Base-by-base conservation (phyloP, 2,113 vertebrate genomes). In the Myrmecobius fasciatus region DNA sequence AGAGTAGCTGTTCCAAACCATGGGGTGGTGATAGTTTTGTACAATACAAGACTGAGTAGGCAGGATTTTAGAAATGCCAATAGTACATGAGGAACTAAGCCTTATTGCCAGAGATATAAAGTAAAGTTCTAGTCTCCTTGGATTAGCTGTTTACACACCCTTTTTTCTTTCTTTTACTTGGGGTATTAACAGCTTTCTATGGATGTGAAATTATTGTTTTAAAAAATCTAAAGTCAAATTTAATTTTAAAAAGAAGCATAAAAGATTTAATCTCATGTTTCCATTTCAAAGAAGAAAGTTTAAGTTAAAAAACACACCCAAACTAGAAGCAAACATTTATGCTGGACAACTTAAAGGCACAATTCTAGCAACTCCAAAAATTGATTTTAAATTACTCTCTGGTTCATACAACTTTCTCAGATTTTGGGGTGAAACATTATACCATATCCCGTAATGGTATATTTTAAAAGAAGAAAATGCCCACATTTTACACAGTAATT, bases 101-200 rank as follows among this genome's bases (percentile, higher is more conserved):
- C 97, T 98, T 97, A 97, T 60, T 96, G 95, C 91, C 43, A 8
- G 95, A 97, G 97, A 97, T 90, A 97, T 97, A 91, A 52, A 96
- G 94, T 97, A 94, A 52, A 88, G 89, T 90, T 94, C 97, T 83
- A 96, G 52, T 96, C 95, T 97, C 97, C 93, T 97, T 96, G 96
- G 91, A 96, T 94, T 95, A 96, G 54, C 96, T 95, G 93, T 49
- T 98, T 97, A 93, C 94, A 89, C 17, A 83, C 24, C 17, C n/a
- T 43, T 94, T 90, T 97, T 97, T 97, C 97, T 97, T 97, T 97
- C 96, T 97, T 56, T 97, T 98, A 97, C 95, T 95, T 97, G 96
- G 36, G 7, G 96, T 43, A 96, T 94, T 92, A 96, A 97, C 48
- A 97, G 92, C 92, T 96, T 96, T 53, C 97, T 94, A 96, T 92